Conservation (phyloP, 2,888 invertebrate species). For the Pecten maximus region DNA sequence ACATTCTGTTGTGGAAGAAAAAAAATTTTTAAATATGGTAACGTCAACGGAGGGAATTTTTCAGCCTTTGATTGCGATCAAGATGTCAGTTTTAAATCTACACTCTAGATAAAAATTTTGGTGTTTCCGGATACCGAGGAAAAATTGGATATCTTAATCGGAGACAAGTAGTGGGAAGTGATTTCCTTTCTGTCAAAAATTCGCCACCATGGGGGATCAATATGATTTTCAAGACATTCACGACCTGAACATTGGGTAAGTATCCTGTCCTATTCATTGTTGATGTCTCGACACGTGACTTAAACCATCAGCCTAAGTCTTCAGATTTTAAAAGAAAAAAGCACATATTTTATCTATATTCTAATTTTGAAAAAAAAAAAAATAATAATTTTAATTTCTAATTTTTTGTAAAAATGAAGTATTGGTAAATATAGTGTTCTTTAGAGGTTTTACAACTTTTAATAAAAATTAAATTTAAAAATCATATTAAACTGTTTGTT, state of each 20-base stretch:
- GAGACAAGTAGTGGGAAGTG: background rate
- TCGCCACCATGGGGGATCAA: background rate
- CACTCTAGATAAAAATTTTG: background rate
- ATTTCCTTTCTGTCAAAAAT: conserved; percentile 24
- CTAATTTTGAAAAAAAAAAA: background rate
- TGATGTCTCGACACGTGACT: background rate
- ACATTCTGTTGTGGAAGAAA: background rate
- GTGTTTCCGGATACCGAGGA: background rate
- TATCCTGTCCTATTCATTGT: background rate
- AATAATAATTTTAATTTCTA: no score
- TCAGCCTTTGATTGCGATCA: background rate
- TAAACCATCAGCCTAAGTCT: background rate
- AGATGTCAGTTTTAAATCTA: background rate
- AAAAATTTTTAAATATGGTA: background rate
- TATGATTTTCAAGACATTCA: conserved; percentile 1
- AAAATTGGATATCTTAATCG: conserved; percentile 6
- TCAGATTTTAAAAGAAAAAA: background rate
- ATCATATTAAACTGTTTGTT: background rate
- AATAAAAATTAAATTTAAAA: background rate
- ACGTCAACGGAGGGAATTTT: background rate
- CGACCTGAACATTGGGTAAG: conserved; percentile 7
- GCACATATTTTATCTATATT: background rate
- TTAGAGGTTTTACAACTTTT: background rate
- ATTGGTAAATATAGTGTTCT: background rate
- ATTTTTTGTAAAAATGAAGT: background rate